Conservation (phyloP, 2,113 vertebrate species). For the Chaetodon trifascialis region DNA sequence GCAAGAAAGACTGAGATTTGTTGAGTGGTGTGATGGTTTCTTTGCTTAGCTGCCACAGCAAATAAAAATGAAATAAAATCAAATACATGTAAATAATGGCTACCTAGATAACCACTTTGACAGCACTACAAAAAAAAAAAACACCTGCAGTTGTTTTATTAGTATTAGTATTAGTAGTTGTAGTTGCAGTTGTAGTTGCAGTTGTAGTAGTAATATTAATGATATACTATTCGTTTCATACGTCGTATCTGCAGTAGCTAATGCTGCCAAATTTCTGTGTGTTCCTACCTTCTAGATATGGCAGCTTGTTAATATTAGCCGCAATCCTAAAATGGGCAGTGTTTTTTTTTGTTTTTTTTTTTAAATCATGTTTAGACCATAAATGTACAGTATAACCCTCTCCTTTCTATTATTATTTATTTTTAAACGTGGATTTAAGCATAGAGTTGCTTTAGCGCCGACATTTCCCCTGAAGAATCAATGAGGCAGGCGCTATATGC, state of each 20-base stretch:
- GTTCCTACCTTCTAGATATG: not conserved
- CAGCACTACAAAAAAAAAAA: slow-evolving; percentile 3
- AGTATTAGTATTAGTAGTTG: not conserved
- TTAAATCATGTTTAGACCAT: not conserved
- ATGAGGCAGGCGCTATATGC: slow-evolving; percentile 55
- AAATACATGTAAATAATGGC: slow-evolving; percentile 43
- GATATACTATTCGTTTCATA: not conserved
- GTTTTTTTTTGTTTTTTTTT: not conserved
- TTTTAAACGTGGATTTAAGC: not conserved
- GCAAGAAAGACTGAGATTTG: slow-evolving; percentile 39
- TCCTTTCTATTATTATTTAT: not conserved
- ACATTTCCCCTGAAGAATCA: slow-evolving; percentile 54
- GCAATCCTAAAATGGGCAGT: not conserved
- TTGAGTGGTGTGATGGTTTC: slow-evolving; percentile 59
- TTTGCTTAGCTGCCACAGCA: slow-evolving; percentile 61
- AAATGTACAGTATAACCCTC: not conserved
- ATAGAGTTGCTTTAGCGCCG: slow-evolving; percentile 26
- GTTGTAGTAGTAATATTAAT: not conserved
- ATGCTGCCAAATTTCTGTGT: not conserved
- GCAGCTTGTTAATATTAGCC: slow-evolving; percentile 1
- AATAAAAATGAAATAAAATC: slow-evolving; percentile 52
- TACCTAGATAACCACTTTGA: not conserved
- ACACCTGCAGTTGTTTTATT: not conserved
- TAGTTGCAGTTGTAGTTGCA: too few relatives aligned
- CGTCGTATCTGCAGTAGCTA: not conserved